Conservation (phyloP, 2,888 invertebrate species). For the Brachyopa scutellaris region DNA sequence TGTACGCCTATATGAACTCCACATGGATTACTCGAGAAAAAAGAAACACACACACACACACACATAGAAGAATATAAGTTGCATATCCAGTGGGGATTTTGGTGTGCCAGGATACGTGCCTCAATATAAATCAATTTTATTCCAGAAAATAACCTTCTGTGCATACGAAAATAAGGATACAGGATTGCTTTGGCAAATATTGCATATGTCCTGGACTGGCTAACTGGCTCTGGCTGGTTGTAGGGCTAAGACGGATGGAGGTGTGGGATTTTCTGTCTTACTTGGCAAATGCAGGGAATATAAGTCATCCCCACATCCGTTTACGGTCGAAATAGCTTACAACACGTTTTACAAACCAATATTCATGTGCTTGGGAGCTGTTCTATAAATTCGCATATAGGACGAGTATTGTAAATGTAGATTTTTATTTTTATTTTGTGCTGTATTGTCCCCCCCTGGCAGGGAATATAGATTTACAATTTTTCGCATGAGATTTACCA, state of each 20-base stretch:
- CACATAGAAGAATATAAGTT: conserved; percentile 19
- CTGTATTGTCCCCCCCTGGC: conserved; percentile 7
- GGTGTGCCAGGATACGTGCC: conserved; percentile 63
- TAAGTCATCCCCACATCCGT: conserved; percentile 72
- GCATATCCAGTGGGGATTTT: conserved; percentile 49
- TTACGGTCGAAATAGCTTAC: conserved; percentile 72
- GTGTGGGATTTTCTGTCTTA: conserved; percentile 72
- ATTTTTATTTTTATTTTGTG: background rate
- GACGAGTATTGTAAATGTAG: background rate
- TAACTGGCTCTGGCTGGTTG: conserved; percentile 29
- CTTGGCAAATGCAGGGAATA: conserved; percentile 71
- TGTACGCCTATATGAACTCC: conserved; percentile 21
- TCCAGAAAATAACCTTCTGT: conserved; percentile 67
- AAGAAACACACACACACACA: background rate
- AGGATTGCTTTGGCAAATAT: conserved; percentile 69
- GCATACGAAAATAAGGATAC: conserved; percentile 69
- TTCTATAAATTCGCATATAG: background rate
- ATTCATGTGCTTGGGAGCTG: conserved; percentile 35
- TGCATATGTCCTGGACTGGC: conserved; percentile 51
- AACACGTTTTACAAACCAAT: conserved; percentile 70
- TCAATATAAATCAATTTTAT: conserved; percentile 73
- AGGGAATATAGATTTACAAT: conserved; percentile 41
- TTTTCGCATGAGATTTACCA: conserved; percentile 12
- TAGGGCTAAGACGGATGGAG: conserved; percentile 55
- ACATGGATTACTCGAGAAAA: conserved; percentile 42